phyloP scores from a whole-genome alignment of 2,113 vertebrate species.

The Choloepus hoffmanni region DNA sequence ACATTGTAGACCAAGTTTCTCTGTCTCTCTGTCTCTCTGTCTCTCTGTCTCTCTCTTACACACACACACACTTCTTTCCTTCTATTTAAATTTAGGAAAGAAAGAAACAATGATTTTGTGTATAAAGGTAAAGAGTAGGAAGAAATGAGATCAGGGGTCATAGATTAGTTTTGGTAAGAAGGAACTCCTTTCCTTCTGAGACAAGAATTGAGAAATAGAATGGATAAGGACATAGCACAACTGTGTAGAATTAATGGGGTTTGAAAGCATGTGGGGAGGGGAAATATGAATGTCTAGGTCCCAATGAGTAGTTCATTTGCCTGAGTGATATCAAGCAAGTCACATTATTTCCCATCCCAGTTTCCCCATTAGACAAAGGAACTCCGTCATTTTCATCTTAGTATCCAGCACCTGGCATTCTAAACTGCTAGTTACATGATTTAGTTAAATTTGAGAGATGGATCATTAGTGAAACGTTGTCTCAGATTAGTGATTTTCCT shows the following conservation, averaged over 20 bases:
- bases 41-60: background rate
- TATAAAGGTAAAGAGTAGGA: background rate
- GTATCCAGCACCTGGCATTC: background rate
- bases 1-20: background rate
- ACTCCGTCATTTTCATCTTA: constrained; percentile 1
- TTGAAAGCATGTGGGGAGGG: background rate
- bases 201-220: background rate
- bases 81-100: background rate
- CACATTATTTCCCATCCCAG: background rate
- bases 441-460: background rate
- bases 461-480: background rate
- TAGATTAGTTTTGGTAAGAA: background rate
- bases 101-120: background rate
- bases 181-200: background rate
- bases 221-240: background rate
- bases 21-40: background rate
- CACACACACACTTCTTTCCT: background rate
- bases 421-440: background rate
- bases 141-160: background rate
- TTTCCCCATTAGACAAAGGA: background rate
- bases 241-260: background rate
- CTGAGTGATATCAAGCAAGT: background rate
- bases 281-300: background rate
- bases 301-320: background rate
- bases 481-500: background rate